Evolutionary conservation across 2,113 vertebrate species (phyloP).

Genomic region (Bombycilla garrulus): DNA sequence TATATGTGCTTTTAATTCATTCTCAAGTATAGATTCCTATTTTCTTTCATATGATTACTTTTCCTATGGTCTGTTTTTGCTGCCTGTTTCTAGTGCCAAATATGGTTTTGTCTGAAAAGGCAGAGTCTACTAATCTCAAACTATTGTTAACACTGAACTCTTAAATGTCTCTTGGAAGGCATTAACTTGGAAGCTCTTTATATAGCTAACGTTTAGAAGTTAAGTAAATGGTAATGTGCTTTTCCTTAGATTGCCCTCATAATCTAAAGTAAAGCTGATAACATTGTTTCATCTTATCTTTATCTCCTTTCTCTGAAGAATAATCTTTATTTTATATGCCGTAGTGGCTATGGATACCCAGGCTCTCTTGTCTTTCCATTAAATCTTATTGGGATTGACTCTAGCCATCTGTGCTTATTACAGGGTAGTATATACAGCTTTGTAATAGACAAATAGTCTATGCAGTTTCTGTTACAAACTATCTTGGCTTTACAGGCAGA

Average conservation of each 20-base stretch:
- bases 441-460: constrained; percentile 23
- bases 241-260: constrained; percentile 59
- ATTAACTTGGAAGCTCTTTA: constrained; percentile 43
- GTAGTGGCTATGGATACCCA: constrained; percentile 49
- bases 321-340: constrained; percentile 68
- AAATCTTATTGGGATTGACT: constrained; percentile 71
- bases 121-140: not conserved
- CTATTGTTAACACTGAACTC: not conserved
- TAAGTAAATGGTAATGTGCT: constrained; percentile 58
- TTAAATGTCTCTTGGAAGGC: constrained; percentile 1
- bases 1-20: not conserved
- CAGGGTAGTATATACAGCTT: constrained; percentile 52
- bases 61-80: not conserved
- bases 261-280: constrained; percentile 67
- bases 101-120: not conserved
- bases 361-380: constrained; percentile 54
- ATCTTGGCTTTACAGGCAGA: not conserved
- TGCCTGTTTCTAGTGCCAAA: not conserved
- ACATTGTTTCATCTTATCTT: constrained; percentile 60
- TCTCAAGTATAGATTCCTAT: not conserved
- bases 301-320: constrained; percentile 63
- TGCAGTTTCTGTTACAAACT: no score
- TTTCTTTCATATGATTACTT: not conserved
- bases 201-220: constrained; percentile 18
- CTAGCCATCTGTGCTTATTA: constrained; percentile 59